phyloP scores from a whole-genome alignment of 2,888 invertebrate genomes.

The Heterodera filipjevi region DNA sequence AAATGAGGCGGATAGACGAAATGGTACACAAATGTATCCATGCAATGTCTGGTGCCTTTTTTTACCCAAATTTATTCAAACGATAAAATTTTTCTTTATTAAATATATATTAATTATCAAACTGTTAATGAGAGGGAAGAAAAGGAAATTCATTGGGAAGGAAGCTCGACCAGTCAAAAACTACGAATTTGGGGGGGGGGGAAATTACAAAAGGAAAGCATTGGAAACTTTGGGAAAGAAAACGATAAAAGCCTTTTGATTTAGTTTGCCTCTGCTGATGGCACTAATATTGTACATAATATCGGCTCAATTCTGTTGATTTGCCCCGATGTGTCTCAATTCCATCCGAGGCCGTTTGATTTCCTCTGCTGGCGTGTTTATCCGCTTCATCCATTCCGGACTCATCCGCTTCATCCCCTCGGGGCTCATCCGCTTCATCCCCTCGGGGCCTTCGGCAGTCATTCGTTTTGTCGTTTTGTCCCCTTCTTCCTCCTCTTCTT shows the following conservation, averaged over 20 bases:
- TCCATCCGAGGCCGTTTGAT: slow-evolving; percentile 1
- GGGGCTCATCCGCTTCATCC: background rate
- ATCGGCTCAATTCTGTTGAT: background rate
- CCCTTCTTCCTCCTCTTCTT: background rate
- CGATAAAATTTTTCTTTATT: no score
- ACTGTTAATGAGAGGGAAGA: no score
- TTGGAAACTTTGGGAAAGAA: background rate
- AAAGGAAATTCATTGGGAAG: background rate
- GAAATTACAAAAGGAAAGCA: background rate
- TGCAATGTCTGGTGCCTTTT: no score
- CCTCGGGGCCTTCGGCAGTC: background rate
- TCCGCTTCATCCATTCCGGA: slow-evolving; percentile 2
- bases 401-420: background rate
- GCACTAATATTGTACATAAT: background rate
- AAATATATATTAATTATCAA: no score
- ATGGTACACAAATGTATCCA: no score
- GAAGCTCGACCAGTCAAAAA: slow-evolving; percentile 1
- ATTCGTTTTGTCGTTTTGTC: background rate
- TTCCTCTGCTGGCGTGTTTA: background rate
- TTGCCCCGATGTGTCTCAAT: background rate
- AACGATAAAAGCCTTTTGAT: background rate
- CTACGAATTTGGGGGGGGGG: background rate
- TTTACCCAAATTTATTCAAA: no score
- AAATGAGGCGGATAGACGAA: no score
- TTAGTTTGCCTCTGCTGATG: background rate